Evolutionary conservation across 2,797 vertebrate species (phyloP).

Genomic region (Thalassophryne amazonica): DNA sequence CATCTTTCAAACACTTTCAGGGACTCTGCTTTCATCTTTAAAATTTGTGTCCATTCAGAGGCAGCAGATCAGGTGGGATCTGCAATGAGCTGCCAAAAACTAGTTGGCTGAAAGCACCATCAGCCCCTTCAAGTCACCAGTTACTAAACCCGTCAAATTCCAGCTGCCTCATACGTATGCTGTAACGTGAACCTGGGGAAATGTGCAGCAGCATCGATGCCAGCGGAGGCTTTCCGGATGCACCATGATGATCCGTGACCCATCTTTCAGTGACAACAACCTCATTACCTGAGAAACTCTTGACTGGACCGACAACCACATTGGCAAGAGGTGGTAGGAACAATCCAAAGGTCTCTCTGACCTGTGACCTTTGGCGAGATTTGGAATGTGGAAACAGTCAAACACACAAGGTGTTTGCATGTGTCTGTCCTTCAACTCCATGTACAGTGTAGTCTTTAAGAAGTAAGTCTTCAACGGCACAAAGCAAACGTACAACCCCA

Average conservation of each 20-base stretch:
- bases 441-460: no score
- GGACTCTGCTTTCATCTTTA: no score
- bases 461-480: no score
- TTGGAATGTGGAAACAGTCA: no score
- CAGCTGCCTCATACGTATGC: conserved; percentile 59
- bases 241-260: conserved; percentile 31
- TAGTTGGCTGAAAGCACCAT: conserved; percentile 45
- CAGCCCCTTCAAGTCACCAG: conserved; percentile 53
- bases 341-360: conserved; percentile 36
- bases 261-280: conserved; percentile 68
- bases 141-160: conserved; percentile 51
- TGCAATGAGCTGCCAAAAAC: conserved; percentile 32
- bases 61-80: conserved; percentile 5
- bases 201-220: conserved; percentile 44
- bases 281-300: conserved; percentile 61
- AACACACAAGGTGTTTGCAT: no score
- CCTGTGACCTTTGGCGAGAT: conserved; percentile 1
- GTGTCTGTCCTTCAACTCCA: no score
- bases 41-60: no score
- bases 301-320: conserved; percentile 10
- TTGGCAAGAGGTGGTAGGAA: not conserved
- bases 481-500: no score
- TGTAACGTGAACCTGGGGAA: conserved; percentile 64
- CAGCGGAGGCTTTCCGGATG: conserved; percentile 8
- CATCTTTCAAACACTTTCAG: no score